Conservation (phyloP, 2,888 invertebrate species). For the Ochlodes sylvanus region DNA sequence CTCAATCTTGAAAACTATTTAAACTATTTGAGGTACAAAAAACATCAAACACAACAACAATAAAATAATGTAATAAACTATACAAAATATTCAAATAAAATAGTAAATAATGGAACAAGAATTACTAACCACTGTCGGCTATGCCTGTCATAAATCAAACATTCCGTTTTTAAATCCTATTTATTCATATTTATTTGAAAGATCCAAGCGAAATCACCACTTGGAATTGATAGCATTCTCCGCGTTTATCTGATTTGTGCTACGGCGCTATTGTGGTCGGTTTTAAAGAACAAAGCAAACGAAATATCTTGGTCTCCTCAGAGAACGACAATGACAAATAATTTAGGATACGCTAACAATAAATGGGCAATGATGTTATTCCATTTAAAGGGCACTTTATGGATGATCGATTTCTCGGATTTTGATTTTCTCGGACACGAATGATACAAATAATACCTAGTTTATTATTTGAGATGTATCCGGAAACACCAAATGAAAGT, state of each 20-base stretch:
- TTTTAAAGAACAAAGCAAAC: constrained; percentile 64
- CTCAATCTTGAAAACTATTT: no score
- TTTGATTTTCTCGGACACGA: neutral
- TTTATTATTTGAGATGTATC: neutral
- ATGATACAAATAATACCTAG: neutral
- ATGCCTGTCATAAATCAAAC: neutral
- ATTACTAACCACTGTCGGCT: no score
- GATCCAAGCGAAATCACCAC: constrained; percentile 66
- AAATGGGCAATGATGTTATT: constrained; percentile 39
- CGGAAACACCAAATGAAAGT: neutral
- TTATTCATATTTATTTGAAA: constrained; percentile 15
- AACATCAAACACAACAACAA: no score
- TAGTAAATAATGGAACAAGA: no score
- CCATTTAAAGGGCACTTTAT: constrained; percentile 22
- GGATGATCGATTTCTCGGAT: neutral
- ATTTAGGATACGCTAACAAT: constrained; percentile 11
- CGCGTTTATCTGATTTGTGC: constrained; percentile 76
- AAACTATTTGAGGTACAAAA: no score
- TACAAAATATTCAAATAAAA: no score
- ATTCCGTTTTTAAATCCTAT: neutral
- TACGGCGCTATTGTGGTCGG: constrained; percentile 68
- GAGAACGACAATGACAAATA: constrained; percentile 23
- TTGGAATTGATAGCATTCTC: constrained; percentile 73
- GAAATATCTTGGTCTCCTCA: constrained; percentile 53
- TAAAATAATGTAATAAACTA: no score